These are phyloP conservation scores for Alosa alosa DNA, from an alignment of 2,113 vertebrate genomes.

Conservation along the genomic window DNA sequence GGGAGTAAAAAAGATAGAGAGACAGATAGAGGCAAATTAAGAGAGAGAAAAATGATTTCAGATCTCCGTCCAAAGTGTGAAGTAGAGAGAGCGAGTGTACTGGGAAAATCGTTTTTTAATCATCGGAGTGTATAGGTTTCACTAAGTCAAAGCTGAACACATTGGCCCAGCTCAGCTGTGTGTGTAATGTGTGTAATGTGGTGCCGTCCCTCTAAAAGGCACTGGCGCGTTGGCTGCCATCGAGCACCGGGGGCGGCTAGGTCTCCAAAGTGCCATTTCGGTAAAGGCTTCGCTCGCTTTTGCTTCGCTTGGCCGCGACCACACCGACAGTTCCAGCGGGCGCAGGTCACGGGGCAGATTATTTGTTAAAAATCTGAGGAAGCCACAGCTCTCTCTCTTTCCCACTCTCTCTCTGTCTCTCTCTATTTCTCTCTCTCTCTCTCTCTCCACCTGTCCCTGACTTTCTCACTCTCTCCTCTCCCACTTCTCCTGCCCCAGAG, in stretches of 20 bases:
- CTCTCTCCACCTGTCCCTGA: too few species aligned
- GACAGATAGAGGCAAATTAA: background rate
- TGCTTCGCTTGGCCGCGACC: background rate
- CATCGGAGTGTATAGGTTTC: background rate
- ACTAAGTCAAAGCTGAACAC: background rate
- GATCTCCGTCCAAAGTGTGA: background rate
- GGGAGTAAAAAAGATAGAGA: background rate
- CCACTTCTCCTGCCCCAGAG: background rate
- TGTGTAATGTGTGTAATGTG: background rate
- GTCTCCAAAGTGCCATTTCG: background rate
- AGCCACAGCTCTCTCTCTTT: background rate
- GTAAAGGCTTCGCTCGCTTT: background rate
- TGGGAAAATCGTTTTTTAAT: slow-evolving; percentile 19
- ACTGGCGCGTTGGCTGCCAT: background rate
- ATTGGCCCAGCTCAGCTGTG: background rate
- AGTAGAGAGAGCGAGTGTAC: background rate
- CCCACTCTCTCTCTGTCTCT: background rate
- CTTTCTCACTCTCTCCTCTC: background rate
- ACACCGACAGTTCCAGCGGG: background rate
- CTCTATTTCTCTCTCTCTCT: background rate
- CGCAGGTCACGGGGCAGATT: background rate
- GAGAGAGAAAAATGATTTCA: slow-evolving; percentile 3
- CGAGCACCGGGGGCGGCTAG: background rate
- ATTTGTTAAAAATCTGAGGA: background rate
- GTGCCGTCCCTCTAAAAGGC: background rate